phyloP scores from a whole-genome alignment of 2,888 invertebrate species.

The Trachelus stipa region DNA sequence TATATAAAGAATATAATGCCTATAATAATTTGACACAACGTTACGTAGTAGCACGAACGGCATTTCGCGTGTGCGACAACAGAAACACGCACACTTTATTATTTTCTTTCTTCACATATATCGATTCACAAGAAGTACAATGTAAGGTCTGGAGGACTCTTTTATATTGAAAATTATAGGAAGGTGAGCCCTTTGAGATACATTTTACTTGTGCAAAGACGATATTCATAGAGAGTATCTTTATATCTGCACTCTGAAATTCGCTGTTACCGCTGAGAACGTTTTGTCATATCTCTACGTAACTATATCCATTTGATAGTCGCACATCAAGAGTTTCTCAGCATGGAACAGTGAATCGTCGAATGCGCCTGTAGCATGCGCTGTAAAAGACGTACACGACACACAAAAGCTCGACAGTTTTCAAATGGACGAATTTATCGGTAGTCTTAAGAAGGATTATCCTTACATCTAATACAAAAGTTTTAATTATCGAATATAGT shows the following conservation, averaged over 20 bases:
- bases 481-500: not conserved
- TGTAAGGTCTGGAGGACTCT: too few species aligned
- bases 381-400: slow-evolving; percentile 24
- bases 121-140: too few species aligned
- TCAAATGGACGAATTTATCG: slow-evolving; percentile 59
- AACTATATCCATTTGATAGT: too few species aligned
- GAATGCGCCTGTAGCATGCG: slow-evolving; percentile 12
- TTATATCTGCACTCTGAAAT: too few species aligned
- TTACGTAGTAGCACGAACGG: slow-evolving; percentile 43
- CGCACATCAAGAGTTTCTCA: too few species aligned
- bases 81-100: slow-evolving; percentile 25
- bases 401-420: slow-evolving; percentile 62
- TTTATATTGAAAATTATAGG: too few species aligned
- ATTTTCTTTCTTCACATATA: too few species aligned
- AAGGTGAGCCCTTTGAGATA: not conserved
- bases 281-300: too few species aligned
- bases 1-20: slow-evolving; percentile 60
- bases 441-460: slow-evolving; percentile 12
- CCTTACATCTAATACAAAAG: not conserved
- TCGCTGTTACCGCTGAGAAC: too few species aligned
- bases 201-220: not conserved
- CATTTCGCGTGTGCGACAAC: slow-evolving; percentile 35
- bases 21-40: slow-evolving; percentile 52
- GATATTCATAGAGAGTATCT: too few species aligned
- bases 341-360: too few species aligned